Evolutionary conservation across 1,140 invertebrate genomes (phyloP).

Genomic region (Venturia canescens): DNA sequence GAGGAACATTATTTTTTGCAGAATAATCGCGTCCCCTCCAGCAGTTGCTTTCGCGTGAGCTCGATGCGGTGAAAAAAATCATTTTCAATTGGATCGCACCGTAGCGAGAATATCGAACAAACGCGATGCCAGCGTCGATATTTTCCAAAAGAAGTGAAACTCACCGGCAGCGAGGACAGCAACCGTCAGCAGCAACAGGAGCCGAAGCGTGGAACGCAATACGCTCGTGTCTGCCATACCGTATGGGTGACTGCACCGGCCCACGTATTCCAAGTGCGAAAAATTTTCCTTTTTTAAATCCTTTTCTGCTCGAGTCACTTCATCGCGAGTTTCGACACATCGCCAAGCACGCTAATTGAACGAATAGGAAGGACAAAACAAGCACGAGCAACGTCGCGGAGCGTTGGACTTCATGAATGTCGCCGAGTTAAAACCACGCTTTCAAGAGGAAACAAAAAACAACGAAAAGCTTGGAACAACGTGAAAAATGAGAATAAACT

Average conservation of each 20-base stretch:
- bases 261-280: constrained; percentile 6
- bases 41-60: too few relatives aligned
- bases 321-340: not conserved
- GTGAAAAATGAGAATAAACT: too few relatives aligned
- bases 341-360: not conserved
- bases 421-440: too few relatives aligned
- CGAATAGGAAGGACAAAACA: not conserved
- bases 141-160: constrained; percentile 10
- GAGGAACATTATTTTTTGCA: too few relatives aligned
- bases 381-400: not conserved
- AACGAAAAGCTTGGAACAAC: too few relatives aligned
- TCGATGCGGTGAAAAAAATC: too few relatives aligned
- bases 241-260: not conserved
- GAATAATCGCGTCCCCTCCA: too few relatives aligned
- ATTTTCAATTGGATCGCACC: too few relatives aligned
- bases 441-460: not conserved
- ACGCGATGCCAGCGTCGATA: not conserved
- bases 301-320: not conserved
- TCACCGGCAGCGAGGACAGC: constrained; percentile 38
- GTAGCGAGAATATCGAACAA: too few relatives aligned
- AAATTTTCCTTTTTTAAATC: not conserved
- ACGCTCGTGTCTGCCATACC: constrained; percentile 14
- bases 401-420: not conserved
- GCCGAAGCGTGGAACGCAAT: constrained; percentile 31
- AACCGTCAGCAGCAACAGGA: constrained; percentile 46